Evolutionary conservation across 2,797 vertebrate species (phyloP).

Genomic region (Heliangelus exortis): DNA sequence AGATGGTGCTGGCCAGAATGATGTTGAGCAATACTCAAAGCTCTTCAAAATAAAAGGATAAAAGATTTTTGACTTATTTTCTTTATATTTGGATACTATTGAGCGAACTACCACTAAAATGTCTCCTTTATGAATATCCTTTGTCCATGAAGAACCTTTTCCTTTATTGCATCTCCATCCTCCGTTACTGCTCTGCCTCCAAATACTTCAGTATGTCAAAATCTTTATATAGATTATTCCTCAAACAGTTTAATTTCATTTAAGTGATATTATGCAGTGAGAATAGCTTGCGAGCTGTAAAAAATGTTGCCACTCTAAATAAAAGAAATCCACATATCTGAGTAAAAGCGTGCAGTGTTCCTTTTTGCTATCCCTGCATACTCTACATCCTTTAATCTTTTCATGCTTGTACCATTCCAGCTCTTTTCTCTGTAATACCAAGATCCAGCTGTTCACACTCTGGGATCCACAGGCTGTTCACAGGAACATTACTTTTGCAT

Average conservation of each 20-base stretch:
- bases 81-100: neutral
- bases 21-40: neutral
- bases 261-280: neutral
- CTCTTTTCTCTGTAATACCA: neutral
- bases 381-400: neutral
- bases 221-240: neutral
- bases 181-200: neutral
- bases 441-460: neutral
- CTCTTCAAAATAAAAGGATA: neutral
- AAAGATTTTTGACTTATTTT: neutral
- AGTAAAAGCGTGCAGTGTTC: neutral
- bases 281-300: neutral
- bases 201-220: neutral
- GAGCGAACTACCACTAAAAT: neutral
- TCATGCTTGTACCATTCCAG: neutral
- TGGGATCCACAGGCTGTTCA: neutral
- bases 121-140: neutral
- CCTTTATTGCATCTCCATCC: neutral
- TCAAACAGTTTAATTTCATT: neutral
- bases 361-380: neutral
- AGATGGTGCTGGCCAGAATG: neutral
- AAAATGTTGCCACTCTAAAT: neutral
- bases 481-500: neutral
- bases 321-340: neutral
- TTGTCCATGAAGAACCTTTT: neutral